Conservation (phyloP, 2,888 invertebrate genomes). For the Strigamia maritima region DNA sequence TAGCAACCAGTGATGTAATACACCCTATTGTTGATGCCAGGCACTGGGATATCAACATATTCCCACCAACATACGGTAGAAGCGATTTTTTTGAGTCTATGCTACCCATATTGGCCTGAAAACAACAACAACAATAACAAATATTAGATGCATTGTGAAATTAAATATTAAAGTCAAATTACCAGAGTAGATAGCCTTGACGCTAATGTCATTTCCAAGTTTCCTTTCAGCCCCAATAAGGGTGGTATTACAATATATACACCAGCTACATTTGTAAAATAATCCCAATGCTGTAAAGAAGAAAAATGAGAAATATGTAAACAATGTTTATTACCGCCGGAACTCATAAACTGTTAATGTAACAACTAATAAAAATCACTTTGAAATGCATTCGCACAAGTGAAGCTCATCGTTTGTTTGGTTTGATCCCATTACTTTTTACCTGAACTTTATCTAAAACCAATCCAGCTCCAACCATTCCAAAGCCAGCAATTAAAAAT, state of each 20-base stretch:
- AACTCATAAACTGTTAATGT: too few relatives aligned
- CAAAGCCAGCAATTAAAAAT: constrained; percentile 81
- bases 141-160: background rate
- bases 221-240: constrained; percentile 12
- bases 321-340: too few relatives aligned
- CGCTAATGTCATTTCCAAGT: constrained; percentile 35
- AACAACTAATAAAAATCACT: too few relatives aligned
- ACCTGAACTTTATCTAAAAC: constrained; percentile 78
- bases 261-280: constrained; percentile 49
- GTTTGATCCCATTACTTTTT: constrained; percentile 39
- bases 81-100: constrained; percentile 53
- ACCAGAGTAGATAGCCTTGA: constrained; percentile 31
- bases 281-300: constrained; percentile 54
- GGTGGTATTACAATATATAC: constrained; percentile 31
- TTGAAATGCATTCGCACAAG: too few relatives aligned
- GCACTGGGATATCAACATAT: constrained; percentile 58
- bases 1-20: constrained; percentile 76
- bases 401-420: too few relatives aligned
- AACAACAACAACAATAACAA: constrained; percentile 40
- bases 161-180: background rate
- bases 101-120: constrained; percentile 56
- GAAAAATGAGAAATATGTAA: constrained; percentile 21
- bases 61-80: constrained; percentile 54
- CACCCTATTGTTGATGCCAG: constrained; percentile 83
- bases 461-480: constrained; percentile 85